Conservation (phyloP, 2,888 invertebrate genomes). For the Blera fallax region DNA sequence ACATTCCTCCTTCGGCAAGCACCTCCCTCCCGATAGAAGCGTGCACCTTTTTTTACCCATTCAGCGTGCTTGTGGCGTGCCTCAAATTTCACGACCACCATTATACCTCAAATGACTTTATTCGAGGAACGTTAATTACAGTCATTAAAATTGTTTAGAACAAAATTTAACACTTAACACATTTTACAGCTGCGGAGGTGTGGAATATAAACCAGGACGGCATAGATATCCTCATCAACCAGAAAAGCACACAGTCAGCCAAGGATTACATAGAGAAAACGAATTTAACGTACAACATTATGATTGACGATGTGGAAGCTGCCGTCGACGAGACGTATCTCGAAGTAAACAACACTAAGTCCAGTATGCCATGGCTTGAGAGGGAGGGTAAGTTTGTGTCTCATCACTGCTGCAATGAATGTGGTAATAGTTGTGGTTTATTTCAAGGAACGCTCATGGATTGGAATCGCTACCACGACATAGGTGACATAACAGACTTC, state of each 20-base stretch:
- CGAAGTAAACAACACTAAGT: conserved; percentile 87
- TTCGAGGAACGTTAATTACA: not conserved
- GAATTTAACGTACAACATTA: conserved; percentile 85
- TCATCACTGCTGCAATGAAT: not conserved
- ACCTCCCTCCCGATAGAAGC: not conserved
- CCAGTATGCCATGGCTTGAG: conserved; percentile 79
- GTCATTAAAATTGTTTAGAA: not conserved
- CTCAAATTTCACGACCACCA: not conserved
- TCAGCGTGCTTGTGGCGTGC: not conserved
- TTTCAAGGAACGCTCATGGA: conserved; percentile 83
- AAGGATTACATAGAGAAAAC: conserved; percentile 85
- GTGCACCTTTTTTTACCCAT: not conserved
- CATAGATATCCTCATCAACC: conserved; percentile 86
- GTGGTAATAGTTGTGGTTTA: not conserved
- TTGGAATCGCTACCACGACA: conserved; percentile 89
- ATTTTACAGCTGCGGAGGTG: conserved; percentile 77
- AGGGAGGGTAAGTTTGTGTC: conserved; percentile 74
- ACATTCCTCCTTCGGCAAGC: not conserved
- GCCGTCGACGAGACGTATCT: conserved; percentile 85
- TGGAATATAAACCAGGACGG: conserved; percentile 81
- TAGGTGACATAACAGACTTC: conserved; percentile 87
- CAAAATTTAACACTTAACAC: not conserved
- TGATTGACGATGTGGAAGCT: conserved; percentile 90
- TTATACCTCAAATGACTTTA: not conserved
- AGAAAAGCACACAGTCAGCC: conserved; percentile 83